Evolutionary conservation across 2,888 invertebrate species (phyloP), one percentile per base, ranked within the genome.

Genomic region (Oxycera nigricornis): DNA sequence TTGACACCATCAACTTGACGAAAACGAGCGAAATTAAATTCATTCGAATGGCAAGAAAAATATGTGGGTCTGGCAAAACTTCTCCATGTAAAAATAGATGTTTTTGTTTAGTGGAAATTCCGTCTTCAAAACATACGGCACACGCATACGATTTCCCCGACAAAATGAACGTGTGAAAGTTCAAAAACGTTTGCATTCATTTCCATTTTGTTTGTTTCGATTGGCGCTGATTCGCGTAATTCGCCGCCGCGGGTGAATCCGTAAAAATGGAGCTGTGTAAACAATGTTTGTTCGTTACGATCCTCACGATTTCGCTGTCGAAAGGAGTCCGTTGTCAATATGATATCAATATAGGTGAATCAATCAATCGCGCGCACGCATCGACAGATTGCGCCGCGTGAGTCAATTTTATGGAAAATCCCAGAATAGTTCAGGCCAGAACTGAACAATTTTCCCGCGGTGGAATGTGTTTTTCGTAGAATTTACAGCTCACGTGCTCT

Each of bases 291-390:
- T 65, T 31, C 1, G 31, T 61, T 61, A 31, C 31, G 7, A 31
- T 31, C 31, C 31, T n/a, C 22, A 11, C 41, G 41, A 39, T 41
- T 39, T 35, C 22, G 11, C 17, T 65, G n/a, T 11, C 24, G 41
- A 39, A 39, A 39, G 65, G 9, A n/a, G 4, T 24, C 11, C 11
- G 24, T 41, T 2, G 65, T 39, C 41, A 39, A 35, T 65, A 65
- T 17, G 65, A 65, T 24, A 65, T 65, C 20, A 65, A 35, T 39
- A 65, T 65, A 65, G 65, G 65, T 65, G 65, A 65, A 41, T 41
- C 9, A 24, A 30, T n/a, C 11, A 35, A n/a, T n/a, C n/a, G n/a
- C n/a, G n/a, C n/a, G n/a, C n/a, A n/a, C n/a, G n/a, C n/a, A n/a
- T n/a, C n/a, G n/a, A n/a, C n/a, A n/a, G n/a, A n/a, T n/a, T n/a